Percentiles rank a stretch among this genome's conserved stretches.
These are phyloP conservation scores for Astatotilapia flaviijosephi DNA, from an alignment of 2,113 vertebrate genomes.

Conservation along the genomic window DNA sequence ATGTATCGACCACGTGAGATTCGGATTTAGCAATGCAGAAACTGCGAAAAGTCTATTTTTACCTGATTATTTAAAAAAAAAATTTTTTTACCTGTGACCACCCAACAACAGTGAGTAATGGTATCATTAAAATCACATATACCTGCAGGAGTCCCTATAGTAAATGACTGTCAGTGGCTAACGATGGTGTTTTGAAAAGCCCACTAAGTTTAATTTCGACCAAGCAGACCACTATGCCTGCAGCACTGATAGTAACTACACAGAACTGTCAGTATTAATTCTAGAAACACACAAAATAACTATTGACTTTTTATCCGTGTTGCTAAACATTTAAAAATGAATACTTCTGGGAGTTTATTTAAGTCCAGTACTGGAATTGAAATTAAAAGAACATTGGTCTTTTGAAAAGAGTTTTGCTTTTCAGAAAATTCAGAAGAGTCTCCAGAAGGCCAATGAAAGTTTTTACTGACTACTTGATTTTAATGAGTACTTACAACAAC, in stretches of 20 bases:
- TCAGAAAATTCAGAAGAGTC: constrained; percentile 4
- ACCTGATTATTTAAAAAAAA: not conserved
- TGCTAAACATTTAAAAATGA: not conserved
- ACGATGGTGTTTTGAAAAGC: constrained; percentile 24
- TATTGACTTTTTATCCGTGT: not conserved
- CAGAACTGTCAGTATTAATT: constrained; percentile 8
- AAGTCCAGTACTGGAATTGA: not conserved
- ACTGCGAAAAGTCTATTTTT: not conserved
- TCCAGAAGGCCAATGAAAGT: not conserved
- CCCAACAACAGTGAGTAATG: constrained; percentile 51
- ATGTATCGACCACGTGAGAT: not conserved
- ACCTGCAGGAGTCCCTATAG: constrained; percentile 47
- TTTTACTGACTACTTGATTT: not conserved
- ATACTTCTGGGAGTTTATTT: not conserved
- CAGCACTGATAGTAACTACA: constrained; percentile 2
- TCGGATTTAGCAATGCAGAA: not conserved
- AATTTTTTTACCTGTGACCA: constrained; percentile 50
- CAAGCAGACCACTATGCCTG: not conserved
- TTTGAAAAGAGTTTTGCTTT: constrained; percentile 13
- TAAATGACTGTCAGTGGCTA: constrained; percentile 49
- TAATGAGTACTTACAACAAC: not conserved
- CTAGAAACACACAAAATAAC: not conserved
- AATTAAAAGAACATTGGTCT: not conserved
- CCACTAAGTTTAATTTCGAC: constrained; percentile 18
- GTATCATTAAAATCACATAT: constrained; percentile 61